Evolutionary conservation across 1,140 invertebrate species (phyloP).

Genomic region (Nautilus pompilius): DNA sequence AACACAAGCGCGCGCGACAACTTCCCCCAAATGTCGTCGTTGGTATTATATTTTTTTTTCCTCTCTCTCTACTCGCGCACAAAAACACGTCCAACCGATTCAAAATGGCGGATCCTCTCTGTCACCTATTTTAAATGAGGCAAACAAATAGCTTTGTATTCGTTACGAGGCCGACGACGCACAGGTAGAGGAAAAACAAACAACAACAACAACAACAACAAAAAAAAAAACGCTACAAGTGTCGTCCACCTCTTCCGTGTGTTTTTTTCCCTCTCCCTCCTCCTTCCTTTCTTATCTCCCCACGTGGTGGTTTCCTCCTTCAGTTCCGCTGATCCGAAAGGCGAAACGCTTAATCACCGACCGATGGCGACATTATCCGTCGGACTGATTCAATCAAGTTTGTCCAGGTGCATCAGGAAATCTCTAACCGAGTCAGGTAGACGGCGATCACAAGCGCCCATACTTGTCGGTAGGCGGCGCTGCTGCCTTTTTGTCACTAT

Average conservation of each 20-base stretch:
- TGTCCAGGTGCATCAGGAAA: no score
- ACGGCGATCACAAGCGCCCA: no score
- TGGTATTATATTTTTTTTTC: neutral
- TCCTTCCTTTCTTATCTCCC: neutral
- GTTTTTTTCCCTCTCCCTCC: neutral
- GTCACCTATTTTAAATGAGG: constrained; percentile 25
- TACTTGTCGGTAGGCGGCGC: no score
- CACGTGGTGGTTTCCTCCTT: neutral
- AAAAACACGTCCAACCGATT: constrained; percentile 4
- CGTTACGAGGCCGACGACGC: constrained; percentile 6
- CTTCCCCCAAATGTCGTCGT: neutral
- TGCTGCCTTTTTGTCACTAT: no score
- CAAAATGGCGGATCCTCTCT: constrained; percentile 27
- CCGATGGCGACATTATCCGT: no score
- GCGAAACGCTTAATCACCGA: no score
- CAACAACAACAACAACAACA: neutral
- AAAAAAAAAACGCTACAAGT: neutral
- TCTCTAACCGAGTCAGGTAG: no score
- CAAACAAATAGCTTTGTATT: constrained; percentile 17
- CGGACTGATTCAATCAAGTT: no score
- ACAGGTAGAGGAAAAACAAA: neutral
- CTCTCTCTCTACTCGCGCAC: neutral
- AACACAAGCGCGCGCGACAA: neutral
- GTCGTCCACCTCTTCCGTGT: neutral
- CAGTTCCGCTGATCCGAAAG: no score